phyloP scores from a whole-genome alignment of 2,113 vertebrate genomes.

The Paralichthys olivaceus region DNA sequence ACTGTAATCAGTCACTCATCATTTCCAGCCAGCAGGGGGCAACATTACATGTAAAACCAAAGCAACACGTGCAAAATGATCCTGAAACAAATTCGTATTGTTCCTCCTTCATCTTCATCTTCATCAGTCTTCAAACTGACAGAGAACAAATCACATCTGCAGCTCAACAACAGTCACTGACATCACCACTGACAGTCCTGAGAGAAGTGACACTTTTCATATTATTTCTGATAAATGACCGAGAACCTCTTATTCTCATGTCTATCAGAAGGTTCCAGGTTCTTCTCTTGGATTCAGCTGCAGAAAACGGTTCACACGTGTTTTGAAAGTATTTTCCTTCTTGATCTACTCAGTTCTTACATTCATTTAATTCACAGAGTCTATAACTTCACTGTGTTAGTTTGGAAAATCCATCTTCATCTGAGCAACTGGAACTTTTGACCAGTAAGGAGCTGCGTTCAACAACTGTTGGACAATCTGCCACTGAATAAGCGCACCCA shows the following conservation, averaged over 20 bases:
- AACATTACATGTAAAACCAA: constrained; percentile 12
- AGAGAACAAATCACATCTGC: too few species aligned
- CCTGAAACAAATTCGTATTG: background rate
- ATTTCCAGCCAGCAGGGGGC: constrained; percentile 67
- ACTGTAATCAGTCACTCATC: background rate
- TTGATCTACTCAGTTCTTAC: background rate
- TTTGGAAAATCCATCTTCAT: too few species aligned
- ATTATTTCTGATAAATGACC: too few species aligned
- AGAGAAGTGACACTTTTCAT: too few species aligned
- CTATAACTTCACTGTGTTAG: too few species aligned
- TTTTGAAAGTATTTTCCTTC: background rate
- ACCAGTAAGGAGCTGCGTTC: constrained; percentile 39
- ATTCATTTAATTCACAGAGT: background rate
- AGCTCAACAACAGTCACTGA: too few species aligned
- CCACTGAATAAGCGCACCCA: too few species aligned
- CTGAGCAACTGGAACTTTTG: constrained; percentile 15
- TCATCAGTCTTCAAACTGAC: too few species aligned
- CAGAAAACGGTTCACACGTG: too few species aligned
- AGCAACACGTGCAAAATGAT: background rate
- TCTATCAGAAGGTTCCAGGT: background rate
- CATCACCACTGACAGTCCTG: too few species aligned
- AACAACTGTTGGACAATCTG: background rate
- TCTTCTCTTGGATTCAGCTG: too few species aligned
- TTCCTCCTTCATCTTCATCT: background rate
- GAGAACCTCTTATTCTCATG: too few species aligned